These are phyloP conservation scores for Origma solitaria DNA, from an alignment of 2,113 vertebrate genomes.

Conservation along the genomic window DNA sequence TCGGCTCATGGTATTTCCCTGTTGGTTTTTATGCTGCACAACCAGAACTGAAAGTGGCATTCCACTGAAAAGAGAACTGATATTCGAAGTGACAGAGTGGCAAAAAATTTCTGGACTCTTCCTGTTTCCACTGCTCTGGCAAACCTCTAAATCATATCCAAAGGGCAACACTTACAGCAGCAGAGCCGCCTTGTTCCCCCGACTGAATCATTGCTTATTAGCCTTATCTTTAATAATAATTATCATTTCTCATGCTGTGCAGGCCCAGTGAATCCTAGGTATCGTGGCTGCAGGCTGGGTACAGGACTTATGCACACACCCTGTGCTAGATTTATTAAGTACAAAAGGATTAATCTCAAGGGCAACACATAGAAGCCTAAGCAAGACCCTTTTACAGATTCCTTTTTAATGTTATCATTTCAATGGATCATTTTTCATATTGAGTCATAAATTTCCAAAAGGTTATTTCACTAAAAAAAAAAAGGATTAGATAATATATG, in stretches of 20 bases:
- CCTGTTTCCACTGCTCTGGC: not conserved
- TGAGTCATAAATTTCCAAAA: not conserved
- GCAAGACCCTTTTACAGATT: not conserved
- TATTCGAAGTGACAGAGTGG: not conserved
- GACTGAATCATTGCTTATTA: not conserved
- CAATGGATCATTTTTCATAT: not conserved
- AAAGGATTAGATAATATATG: not conserved
- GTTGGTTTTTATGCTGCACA: not conserved
- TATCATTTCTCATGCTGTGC: not conserved
- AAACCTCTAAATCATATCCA: not conserved
- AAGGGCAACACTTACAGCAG: not conserved
- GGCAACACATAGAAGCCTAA: not conserved
- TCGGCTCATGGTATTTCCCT: not conserved
- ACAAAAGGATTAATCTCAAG: not conserved
- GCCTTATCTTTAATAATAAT: not conserved
- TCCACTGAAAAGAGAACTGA: not conserved
- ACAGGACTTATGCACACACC: not conserved
- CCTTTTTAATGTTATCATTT: not conserved
- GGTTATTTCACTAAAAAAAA: not conserved
- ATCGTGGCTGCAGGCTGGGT: not conserved
- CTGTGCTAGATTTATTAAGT: not conserved
- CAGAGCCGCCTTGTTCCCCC: not conserved
- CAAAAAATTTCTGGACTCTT: not conserved
- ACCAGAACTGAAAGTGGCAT: not conserved
- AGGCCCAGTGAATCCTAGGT: not conserved